Conservation (phyloP, 37 sponge, comb jelly and placozoan genomes). For the Oopsacas minuta region DNA sequence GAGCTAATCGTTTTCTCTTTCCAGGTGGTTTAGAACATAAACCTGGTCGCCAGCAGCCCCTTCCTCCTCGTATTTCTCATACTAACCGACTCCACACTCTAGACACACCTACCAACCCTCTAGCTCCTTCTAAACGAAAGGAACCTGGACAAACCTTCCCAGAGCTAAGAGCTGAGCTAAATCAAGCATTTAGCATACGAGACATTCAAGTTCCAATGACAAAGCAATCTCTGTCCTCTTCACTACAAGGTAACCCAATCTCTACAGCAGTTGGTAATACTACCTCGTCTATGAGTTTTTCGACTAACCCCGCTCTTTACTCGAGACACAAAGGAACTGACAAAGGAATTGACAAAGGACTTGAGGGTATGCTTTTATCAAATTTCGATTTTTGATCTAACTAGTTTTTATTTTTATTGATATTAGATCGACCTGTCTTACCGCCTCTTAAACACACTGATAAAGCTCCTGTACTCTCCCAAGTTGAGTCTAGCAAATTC, state of each 20-base stretch:
- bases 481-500: background rate
- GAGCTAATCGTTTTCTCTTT: background rate
- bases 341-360: background rate
- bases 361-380: background rate
- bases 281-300: background rate
- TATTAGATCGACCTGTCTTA: background rate
- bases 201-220: background rate
- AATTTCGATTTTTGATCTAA: too few species aligned
- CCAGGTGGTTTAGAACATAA: background rate
- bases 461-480: background rate
- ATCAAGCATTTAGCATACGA: conserved; percentile 7
- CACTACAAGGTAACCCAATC: background rate
- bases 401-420: background rate
- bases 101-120: background rate
- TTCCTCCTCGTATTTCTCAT: background rate
- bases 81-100: background rate
- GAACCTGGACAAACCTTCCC: background rate
- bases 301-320: background rate
- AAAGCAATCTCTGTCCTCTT: background rate
- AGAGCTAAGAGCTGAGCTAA: background rate
- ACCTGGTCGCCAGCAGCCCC: too few species aligned
- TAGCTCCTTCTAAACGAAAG: background rate
- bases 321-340: background rate
- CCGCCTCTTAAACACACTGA: background rate
- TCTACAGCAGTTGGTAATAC: background rate